phyloP scores from a whole-genome alignment of 2,113 vertebrate species.

The Tetrax tetrax region DNA sequence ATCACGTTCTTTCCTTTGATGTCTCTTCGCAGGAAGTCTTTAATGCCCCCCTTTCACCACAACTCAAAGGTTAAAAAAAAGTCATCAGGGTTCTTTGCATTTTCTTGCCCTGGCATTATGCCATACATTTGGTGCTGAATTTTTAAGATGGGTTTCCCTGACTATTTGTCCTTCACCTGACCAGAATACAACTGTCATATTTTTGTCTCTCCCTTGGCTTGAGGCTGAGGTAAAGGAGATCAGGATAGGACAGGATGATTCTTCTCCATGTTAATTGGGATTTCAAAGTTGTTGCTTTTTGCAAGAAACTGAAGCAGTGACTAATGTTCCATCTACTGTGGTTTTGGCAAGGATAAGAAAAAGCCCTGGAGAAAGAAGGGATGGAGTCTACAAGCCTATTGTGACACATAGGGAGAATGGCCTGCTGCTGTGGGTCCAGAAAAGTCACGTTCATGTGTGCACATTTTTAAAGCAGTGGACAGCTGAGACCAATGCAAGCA shows the following conservation, averaged over 20 bases:
- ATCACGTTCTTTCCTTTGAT: neutral
- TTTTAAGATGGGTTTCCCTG: neutral
- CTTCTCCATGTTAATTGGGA: neutral
- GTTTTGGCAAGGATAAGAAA: neutral
- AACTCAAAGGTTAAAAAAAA: neutral
- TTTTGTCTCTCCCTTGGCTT: neutral
- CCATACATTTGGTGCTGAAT: rapidly evolving
- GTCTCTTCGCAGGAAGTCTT: neutral
- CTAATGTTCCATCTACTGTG: neutral
- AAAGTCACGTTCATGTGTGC: rapidly evolving
- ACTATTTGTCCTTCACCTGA: neutral
- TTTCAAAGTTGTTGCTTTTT: neutral
- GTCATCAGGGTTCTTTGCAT: neutral
- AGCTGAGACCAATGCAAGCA: rapidly evolving
- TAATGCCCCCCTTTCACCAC: rapidly evolving
- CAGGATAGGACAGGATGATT: neutral
- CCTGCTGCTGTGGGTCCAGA: neutral
- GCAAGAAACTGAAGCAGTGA: neutral
- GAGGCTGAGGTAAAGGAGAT: neutral
- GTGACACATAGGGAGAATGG: neutral
- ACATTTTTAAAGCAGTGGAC: neutral
- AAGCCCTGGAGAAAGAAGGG: neutral
- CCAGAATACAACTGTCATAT: neutral
- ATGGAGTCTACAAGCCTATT: neutral
- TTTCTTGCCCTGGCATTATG: neutral